Evolutionary conservation across 2,797 vertebrate genomes (phyloP), one percentile per base, ranked within the genome.

Genomic region (Pseudochirops cupreus): DNA sequence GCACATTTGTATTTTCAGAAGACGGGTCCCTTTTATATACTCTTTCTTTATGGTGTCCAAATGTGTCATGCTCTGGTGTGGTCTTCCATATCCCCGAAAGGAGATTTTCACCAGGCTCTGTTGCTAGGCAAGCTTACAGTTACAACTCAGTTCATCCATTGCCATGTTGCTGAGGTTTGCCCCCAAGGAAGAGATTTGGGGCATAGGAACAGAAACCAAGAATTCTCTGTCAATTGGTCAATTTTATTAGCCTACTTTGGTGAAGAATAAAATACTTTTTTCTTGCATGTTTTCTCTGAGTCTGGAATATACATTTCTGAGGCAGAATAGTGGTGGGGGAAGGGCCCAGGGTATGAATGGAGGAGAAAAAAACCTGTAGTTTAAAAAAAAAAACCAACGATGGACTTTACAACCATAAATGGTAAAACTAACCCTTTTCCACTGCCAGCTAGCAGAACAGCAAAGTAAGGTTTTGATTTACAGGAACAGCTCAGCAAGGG

Each of bases 391-490:
- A 98, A 93, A 95, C 98, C 98, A 98, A 12, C 53, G 98, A 98
- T 99, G 97, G 96, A 96, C 98, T 99, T 99, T 98, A 95, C 97
- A 98, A 98, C 99, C 99, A 99, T 99, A 99, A 99, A 99, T 99
- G 99, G 99, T 99, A 99, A 99, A 99, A 99, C 97, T 98, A 98
- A 98, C 96, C 97, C 98, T 96, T 94, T 96, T 97, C 91, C 28
- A 46, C 97, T 98, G 98, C 99, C 99, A 99, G 98, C 97, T 96
- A 97, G 74, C 96, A 98, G 98, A 98, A 98, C 67, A 97, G 98
- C 97, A 95, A 96, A 98, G 98, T 98, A 98, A 98, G 98, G 99
- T 99, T 99, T 99, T 99, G 98, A 99, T 99, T 99, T 99, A 99
- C 98, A 99, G 98, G 96, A 98, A 98, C 97, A 97, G 98, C 98